Base-by-base conservation (phyloP, 1,140 invertebrate genomes). In the Melanaphis sacchari region DNA sequence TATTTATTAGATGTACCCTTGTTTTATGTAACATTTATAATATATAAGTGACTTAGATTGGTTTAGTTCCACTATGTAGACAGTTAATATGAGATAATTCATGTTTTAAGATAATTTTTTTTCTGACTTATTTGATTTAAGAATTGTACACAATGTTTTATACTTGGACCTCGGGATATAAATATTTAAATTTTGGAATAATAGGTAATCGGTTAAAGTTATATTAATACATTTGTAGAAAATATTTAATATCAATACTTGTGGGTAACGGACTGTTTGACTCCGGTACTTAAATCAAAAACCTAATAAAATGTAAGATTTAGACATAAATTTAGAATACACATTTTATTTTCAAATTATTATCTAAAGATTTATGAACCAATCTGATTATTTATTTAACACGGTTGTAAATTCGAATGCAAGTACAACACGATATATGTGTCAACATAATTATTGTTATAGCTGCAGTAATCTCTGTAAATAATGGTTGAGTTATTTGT, bases 381-480 rank as follows among this genome's bases (percentile, higher is more conserved):
- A 87, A 87, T 87, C 31, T 41, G 41, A 46, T 46, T 87, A 87
- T 87, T 41, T 87, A 87, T 41, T 87, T 87, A 87, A 87, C 26
- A n/a, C 15, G 40, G 26, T 46, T 43, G 15, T 31, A 87, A 26
- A 43, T 87, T 15, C 11, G n/a, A 87, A 46, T 31, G 31, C 41
- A n/a, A 43, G 84, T 31, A 76, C 18, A n/a, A 87, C 26, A n/a
- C 18, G n/a, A 43, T 43, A 87, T 18, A 87, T 31, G 84, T 43
- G n/a, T 41, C 41, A 87, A 87, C 41, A 87, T 87, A 87, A 87
- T 87, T 87, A 41, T 43, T 43, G 41, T n/a, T 87, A 21, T 87
- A 43, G 41, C 40, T 26, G 84, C 40, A 43, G 84, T 87, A 87
- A 87, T 87, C 84, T 87, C 40, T 87, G 40, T 87, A 87, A 87